Conservation (phyloP, 1,140 invertebrate species). For the Drosophila rufa region DNA sequence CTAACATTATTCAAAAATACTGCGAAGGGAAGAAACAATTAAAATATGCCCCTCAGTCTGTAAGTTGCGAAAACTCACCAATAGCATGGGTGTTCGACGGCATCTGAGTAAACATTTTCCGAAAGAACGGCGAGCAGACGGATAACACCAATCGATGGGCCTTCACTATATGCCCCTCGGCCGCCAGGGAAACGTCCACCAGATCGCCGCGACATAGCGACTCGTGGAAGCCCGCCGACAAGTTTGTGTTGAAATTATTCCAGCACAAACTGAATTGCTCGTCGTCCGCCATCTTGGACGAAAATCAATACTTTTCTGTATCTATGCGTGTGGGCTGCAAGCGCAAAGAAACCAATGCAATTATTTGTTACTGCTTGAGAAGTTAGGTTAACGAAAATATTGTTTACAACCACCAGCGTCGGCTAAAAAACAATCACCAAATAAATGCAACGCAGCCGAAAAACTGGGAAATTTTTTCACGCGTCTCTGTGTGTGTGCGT, state of each 20-base stretch:
- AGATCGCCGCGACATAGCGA: slow-evolving; percentile 91
- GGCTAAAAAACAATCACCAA: slow-evolving; percentile 45
- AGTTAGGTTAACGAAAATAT: slow-evolving; percentile 14
- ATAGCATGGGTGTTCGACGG: slow-evolving; percentile 88
- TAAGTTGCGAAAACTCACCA: slow-evolving; percentile 82
- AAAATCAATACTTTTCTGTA: slow-evolving; percentile 82
- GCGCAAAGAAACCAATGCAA: slow-evolving; percentile 27
- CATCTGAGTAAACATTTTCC: slow-evolving; percentile 91
- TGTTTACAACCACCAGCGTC: slow-evolving; percentile 60
- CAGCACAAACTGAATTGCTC: slow-evolving; percentile 92
- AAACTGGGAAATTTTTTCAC: slow-evolving; percentile 77
- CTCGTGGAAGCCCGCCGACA: slow-evolving; percentile 90
- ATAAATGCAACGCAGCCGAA: slow-evolving; percentile 48
- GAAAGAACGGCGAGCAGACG: slow-evolving; percentile 94
- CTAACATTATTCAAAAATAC: slow-evolving; percentile 94
- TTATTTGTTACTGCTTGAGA: slow-evolving; percentile 6
- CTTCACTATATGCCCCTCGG: slow-evolving; percentile 91
- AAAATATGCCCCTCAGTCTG: neutral
- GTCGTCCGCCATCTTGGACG: slow-evolving; percentile 88
- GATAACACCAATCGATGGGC: slow-evolving; percentile 93
- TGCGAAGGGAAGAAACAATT: slow-evolving; percentile 78
- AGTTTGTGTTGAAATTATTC: slow-evolving; percentile 92
- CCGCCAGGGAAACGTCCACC: slow-evolving; percentile 93
- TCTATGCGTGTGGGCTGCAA: slow-evolving; percentile 56
- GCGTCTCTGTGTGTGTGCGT: slow-evolving; percentile 16